Evolutionary conservation across 2,797 vertebrate genomes (phyloP), one percentile per base, ranked within the genome.

Genomic region (Pagetopsis macropterus): DNA sequence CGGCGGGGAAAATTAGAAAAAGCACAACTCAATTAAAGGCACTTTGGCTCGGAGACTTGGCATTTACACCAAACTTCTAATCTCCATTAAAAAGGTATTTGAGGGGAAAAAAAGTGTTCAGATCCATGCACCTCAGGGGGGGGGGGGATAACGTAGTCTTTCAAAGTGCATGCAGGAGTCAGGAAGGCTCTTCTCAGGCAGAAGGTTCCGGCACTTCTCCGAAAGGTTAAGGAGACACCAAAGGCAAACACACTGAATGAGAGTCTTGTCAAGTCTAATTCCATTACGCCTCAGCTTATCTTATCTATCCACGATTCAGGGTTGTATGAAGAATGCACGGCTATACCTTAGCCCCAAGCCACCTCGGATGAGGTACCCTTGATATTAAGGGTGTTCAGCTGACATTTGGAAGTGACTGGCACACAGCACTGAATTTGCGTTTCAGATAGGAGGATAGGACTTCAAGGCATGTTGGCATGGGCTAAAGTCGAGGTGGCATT

Each of bases 11-110:
- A 94, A 94, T 94, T 90, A 94, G 89, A 87, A 92, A 37, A 90
- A 88, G 91, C 91, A 90, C 90, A 94, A 94, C 93, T 93, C 92
- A 92, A 94, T 94, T 95, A 95, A 94, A 93, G 84, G 88, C 89
- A 90, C 90, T 94, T 94, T 91, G 90, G 91, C 93, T 94, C 70
- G 59, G 81, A 91, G 88, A 92, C 91, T 91, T 94, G 94, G 93
- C 94, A 94, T 95, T 95, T 94, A 91, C 86, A 89, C 90, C 88
- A 93, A 94, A 94, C 92, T 92, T 93, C 89, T 89, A 93, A 94
- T 94, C 91, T 92, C 91, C 78, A 94, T 94, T 95, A 94, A 94
- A 94, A 94, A 89, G 89, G 88, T 91, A 92, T 94, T 95, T 94
- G 86, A 91, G 84, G 82, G 89, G 80, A 90, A 88, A 91, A 90